These are phyloP conservation scores for Crocodylus rhombifer DNA, from an alignment of 2,797 vertebrate genomes.

Conservation along the genomic window DNA sequence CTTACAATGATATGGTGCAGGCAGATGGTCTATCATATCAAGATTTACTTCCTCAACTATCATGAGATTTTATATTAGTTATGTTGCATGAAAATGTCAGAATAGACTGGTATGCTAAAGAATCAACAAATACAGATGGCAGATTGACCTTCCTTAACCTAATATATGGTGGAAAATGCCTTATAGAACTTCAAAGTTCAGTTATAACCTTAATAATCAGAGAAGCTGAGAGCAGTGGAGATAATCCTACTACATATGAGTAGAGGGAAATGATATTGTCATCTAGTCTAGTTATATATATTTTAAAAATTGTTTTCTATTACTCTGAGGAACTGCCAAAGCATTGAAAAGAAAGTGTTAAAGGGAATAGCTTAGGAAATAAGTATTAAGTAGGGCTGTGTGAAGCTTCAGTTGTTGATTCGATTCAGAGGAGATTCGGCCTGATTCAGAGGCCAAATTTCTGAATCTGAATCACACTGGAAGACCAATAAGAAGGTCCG, in stretches of 20 bases:
- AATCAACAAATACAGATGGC: neutral
- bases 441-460: no score
- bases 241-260: neutral
- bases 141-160: neutral
- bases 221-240: neutral
- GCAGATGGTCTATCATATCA: neutral
- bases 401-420: no score
- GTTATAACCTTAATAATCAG: neutral
- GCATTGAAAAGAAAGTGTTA: neutral
- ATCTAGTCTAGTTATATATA: neutral
- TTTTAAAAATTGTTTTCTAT: neutral
- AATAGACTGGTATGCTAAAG: neutral
- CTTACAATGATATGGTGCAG: neutral
- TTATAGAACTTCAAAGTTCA: neutral
- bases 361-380: neutral
- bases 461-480: no score
- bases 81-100: neutral
- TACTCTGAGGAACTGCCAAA: neutral
- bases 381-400: neutral
- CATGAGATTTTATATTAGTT: constrained; percentile 27
- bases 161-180: neutral
- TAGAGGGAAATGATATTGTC: neutral
- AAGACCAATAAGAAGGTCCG: no score
- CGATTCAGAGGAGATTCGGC: no score
- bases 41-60: constrained; percentile 22